These are phyloP conservation scores for Callipepla californica DNA, from an alignment of 2,113 vertebrate species.

Conservation along the genomic window DNA sequence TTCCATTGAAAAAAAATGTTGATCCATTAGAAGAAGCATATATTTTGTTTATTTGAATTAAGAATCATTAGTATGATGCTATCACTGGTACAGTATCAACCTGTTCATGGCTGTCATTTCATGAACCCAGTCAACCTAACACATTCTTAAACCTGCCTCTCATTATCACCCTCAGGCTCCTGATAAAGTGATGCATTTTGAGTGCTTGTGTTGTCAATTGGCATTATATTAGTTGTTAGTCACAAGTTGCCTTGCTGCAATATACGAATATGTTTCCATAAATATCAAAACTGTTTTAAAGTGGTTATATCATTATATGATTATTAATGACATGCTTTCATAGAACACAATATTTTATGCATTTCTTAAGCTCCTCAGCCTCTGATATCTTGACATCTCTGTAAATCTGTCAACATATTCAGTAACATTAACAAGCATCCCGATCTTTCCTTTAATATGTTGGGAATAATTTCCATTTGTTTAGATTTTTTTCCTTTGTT, in stretches of 20 bases:
- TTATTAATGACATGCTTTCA: rapidly evolving
- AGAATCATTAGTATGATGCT: background rate
- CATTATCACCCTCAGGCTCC: no score
- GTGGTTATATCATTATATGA: background rate
- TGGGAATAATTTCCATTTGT: background rate
- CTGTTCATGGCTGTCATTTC: background rate
- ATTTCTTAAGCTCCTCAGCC: background rate
- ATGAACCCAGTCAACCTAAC: background rate
- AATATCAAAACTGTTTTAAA: background rate
- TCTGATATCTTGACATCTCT: background rate
- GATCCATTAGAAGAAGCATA: rapidly evolving
- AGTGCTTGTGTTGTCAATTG: background rate
- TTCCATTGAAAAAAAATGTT: background rate
- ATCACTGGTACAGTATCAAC: background rate
- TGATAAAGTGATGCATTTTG: background rate
- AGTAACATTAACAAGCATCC: background rate
- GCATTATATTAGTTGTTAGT: background rate
- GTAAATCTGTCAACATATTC: background rate
- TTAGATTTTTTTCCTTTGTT: background rate
- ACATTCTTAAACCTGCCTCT: background rate
- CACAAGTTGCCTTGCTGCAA: background rate
- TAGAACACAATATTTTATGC: background rate
- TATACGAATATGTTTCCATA: background rate
- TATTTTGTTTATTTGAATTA: background rate
- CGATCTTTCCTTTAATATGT: background rate